Evolutionary conservation across 2,888 invertebrate species (phyloP).

Genomic region (Nineta flava): DNA sequence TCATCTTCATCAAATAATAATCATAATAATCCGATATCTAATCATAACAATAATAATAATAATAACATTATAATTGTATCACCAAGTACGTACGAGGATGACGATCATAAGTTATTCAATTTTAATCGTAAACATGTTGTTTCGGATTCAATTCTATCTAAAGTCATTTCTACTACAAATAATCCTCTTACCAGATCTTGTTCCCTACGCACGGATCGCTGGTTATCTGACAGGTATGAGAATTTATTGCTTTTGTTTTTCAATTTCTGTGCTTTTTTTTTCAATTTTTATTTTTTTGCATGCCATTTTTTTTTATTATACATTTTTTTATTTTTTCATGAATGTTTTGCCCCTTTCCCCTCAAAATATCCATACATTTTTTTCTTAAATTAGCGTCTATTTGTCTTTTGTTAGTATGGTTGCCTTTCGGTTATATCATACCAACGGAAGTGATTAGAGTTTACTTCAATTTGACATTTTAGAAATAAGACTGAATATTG

Average conservation of each 20-base stretch:
- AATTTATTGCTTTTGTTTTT: conserved; percentile 1
- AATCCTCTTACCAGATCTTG: conserved; percentile 3
- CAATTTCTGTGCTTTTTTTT: conserved; percentile 1
- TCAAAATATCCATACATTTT: too few relatives aligned
- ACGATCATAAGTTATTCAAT: conserved; percentile 3
- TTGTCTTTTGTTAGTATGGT: too few relatives aligned
- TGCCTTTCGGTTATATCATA: too few relatives aligned
- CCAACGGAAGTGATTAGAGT: too few relatives aligned
- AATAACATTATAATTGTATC: background rate
- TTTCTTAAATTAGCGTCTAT: too few relatives aligned
- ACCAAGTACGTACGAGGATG: background rate
- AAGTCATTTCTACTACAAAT: background rate
- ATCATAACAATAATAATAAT: background rate
- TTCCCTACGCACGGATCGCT: conserved; percentile 7
- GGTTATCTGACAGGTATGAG: conserved; percentile 4
- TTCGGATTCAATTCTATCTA: background rate
- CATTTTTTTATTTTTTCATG: too few relatives aligned
- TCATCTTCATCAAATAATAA: conserved; percentile 6
- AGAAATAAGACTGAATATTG: too few relatives aligned
- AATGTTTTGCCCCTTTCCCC: too few relatives aligned
- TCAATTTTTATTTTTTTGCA: conserved; percentile 1
- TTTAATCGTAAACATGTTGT: background rate
- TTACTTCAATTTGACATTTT: too few relatives aligned
- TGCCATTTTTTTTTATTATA: background rate
- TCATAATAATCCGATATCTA: background rate